Percentiles rank a stretch among this genome's conserved stretches.
These are phyloP conservation scores for Picus viridis DNA, from an alignment of 2,797 vertebrate genomes.

Conservation along the genomic window DNA sequence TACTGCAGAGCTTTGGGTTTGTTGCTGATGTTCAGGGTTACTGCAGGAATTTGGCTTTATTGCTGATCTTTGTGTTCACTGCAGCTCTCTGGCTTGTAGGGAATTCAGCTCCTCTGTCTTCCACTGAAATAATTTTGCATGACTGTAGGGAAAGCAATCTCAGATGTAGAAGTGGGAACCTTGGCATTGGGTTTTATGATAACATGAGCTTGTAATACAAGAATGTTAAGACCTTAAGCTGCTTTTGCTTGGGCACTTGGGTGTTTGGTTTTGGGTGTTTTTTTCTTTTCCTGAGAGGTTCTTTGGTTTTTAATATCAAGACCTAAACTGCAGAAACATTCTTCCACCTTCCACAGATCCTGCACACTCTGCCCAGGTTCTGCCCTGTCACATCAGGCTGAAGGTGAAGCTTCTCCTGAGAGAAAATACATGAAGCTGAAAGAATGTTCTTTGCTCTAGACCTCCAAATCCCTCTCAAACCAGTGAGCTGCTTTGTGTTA, in stretches of 20 bases:
- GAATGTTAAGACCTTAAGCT: slow-evolving; percentile 72
- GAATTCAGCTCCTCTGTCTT: not conserved
- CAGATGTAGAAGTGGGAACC: slow-evolving; percentile 24
- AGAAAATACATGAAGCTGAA: not conserved
- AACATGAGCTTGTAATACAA: slow-evolving; percentile 62
- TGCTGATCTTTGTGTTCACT: too few species aligned
- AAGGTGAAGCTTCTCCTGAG: not conserved
- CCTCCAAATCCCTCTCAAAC: not conserved
- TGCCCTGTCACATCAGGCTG: not conserved
- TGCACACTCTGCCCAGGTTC: not conserved
- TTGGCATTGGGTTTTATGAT: slow-evolving; percentile 46
- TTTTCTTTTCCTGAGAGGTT: slow-evolving; percentile 7
- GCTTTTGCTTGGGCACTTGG: slow-evolving; percentile 37
- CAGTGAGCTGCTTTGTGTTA: not conserved
- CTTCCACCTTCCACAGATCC: not conserved
- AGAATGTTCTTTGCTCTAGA: not conserved
- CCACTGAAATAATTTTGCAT: not conserved
- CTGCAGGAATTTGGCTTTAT: too few species aligned
- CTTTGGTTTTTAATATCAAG: slow-evolving; percentile 31
- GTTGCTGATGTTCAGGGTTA: too few species aligned
- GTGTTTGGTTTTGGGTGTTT: not conserved
- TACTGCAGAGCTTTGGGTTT: too few species aligned
- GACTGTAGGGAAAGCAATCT: slow-evolving; percentile 27
- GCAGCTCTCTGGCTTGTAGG: not conserved
- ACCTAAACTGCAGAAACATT: slow-evolving; percentile 35